A percentile compares a stretch with the other conserved stretches of the same genome.
These are phyloP conservation scores for Bujurquina vittata DNA, from an alignment of 2,113 vertebrate genomes.

Conservation along the genomic window DNA sequence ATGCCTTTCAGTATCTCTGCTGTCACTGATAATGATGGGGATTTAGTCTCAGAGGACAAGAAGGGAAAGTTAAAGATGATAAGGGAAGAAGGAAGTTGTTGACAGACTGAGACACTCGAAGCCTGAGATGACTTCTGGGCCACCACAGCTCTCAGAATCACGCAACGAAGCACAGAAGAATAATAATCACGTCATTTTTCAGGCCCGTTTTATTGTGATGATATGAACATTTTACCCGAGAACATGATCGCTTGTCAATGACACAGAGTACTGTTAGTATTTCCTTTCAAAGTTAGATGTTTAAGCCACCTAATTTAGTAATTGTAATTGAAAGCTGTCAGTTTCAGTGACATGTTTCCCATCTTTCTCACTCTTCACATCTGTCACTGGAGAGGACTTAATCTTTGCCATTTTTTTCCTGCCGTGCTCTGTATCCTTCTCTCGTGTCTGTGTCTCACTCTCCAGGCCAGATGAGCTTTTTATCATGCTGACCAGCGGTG, in stretches of 20 bases:
- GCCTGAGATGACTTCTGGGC: conserved; percentile 12
- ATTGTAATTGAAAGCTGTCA: neutral
- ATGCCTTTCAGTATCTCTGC: conserved; percentile 50
- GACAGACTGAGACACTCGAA: conserved; percentile 42
- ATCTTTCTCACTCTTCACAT: neutral
- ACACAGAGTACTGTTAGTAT: neutral
- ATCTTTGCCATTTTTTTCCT: neutral
- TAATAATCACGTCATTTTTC: neutral
- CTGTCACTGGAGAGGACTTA: neutral
- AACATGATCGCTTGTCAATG: neutral
- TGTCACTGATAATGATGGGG: conserved; percentile 52
- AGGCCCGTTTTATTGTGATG: neutral
- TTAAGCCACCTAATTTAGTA: neutral
- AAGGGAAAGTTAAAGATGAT: conserved; percentile 42
- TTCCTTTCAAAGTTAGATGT: neutral
- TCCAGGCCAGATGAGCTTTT: conserved; percentile 35
- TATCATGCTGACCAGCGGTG: conserved; percentile 33
- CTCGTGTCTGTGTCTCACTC: neutral
- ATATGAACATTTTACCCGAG: neutral
- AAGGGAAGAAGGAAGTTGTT: conserved; percentile 43
- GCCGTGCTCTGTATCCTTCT: conserved; percentile 7
- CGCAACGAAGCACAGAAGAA: neutral
- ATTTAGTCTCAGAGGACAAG: conserved; percentile 60
- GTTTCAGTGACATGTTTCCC: neutral
- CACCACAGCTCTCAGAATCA: conserved; percentile 2